Base-by-base conservation (phyloP, 2,113 vertebrate genomes). In the Sialia sialis region DNA sequence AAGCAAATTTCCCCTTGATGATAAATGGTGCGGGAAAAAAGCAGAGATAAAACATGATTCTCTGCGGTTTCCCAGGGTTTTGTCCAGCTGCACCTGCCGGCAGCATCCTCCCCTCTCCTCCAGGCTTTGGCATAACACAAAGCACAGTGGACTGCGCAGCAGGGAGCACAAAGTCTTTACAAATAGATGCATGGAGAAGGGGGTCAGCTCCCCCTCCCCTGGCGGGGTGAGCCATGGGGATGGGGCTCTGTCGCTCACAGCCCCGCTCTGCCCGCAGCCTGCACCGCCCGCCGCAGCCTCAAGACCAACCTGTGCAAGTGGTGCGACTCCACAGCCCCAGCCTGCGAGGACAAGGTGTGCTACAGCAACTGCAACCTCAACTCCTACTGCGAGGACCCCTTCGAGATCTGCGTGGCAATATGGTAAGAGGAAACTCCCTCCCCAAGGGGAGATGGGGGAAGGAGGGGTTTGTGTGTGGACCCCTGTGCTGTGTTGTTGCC, bases 381-480 rank as follows among this genome's bases (percentile, higher is more conserved):
- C 67, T 98, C 98, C 96, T 99, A 98, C 97, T 99, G 99, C 84
- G 94, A 63, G 67, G 92, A 90, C 64, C 90, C 91, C 19, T 98
- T 98, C 10, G 98, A 99, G 97, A 98, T 99, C 97, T 99, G 99
- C 25, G 97, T 99, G 74, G 98, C 98, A 25, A 96, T 99, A 90
- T 99, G 99, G 99, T 99, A 43, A 97, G 98, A 15, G 13, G 23
- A 10, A 23, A 36, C 8, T 7, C n/a, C 59, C 27, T 48, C 4
- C 1, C 20, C 16, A 0, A 15, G 38, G 43, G 16, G 7, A 10
- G 7, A 11, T 0, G 0, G 2, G 13, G 11, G 13, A 7, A 17
- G 49, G 59, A 36, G 12, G 21, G 11, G 29, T 3, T 63, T 11
- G 0, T 3, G 13, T 4, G 18, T 3, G 27, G 12, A 10, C 7